Base-by-base conservation (phyloP, 2,113 vertebrate genomes). In the Melierax canorus region DNA sequence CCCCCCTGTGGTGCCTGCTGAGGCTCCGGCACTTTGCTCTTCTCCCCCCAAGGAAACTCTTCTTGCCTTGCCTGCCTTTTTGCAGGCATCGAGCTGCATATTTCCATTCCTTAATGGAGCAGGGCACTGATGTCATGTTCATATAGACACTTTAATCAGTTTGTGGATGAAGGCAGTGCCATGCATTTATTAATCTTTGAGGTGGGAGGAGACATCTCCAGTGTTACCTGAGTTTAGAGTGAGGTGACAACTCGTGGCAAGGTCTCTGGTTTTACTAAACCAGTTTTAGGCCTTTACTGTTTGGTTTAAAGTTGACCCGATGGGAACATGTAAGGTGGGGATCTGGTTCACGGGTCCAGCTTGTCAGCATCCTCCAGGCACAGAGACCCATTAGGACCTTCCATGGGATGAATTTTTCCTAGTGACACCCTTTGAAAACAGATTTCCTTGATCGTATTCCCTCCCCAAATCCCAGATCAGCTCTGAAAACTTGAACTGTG, bases 71-170 rank as follows among this genome's bases (percentile, higher is more conserved):
- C 58, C 19, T 34, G 43, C 29, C 34, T 21, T 12, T 29, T 32
- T 26, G 24, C 30, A 66, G 34, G 38, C 5, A 1, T 4, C 1
- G 2, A 58, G 82, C 86, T 63, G 45, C 0, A 0, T 11, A 11
- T 92, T 93, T 78, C 56, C 30, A 59, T 85, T 78, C 58, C 60
- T 32, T 13, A 55, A 20, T 18, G 80, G 36, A 74, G 39, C 6
- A 3, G 41, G 39, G 45, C 55, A 45, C 0, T 29, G 32, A 17
- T 20, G 71, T 16, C 30, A 2, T 6, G 22, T 20, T 51, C 16
- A 5, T 12, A 2, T 15, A 8, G 6, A 1, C 0, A 0, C 62
- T 59, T 59, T 7, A 39, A 32, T 12, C 39, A 29, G 21, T 2
- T 53, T 53, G 88, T 0, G 6, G 51, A 4, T 26, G 63, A 72